These are phyloP conservation scores for Anas acuta DNA, from an alignment of 2,797 vertebrate genomes.

Conservation along the genomic window DNA sequence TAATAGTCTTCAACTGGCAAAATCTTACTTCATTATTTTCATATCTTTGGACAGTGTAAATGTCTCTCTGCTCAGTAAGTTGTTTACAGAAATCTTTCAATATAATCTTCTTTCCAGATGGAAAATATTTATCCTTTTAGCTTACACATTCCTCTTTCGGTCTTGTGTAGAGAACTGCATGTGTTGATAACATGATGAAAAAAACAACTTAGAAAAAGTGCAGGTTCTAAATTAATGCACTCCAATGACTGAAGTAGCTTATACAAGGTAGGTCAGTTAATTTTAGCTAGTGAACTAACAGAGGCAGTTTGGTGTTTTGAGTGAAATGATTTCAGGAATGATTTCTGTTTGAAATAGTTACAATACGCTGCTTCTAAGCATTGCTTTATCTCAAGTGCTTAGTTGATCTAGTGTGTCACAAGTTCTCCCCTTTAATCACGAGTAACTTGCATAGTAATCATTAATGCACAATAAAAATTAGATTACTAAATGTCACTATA, in stretches of 20 bases:
- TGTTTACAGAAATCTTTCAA: conserved; percentile 34
- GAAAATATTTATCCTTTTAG: conserved; percentile 34
- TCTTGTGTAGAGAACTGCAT: not conserved
- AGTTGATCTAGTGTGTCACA: not conserved
- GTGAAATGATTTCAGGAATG: not conserved
- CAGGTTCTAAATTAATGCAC: not conserved
- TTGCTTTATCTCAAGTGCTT: not conserved
- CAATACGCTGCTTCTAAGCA: not conserved
- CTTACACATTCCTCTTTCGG: conserved; percentile 3
- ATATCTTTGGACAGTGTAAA: conserved; percentile 26
- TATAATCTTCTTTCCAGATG: not conserved
- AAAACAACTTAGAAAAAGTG: not conserved
- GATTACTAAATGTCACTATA: not conserved
- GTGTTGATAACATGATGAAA: not conserved
- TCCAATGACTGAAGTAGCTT: not conserved
- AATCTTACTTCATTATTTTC: conserved; percentile 10
- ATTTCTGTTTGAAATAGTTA: not conserved
- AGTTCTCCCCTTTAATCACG: not conserved
- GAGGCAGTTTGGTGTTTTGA: not conserved
- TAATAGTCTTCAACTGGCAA: conserved; percentile 16
- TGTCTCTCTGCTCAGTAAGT: not conserved
- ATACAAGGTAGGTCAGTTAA: not conserved
- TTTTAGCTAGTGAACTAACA: not conserved
- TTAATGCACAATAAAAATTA: not conserved
- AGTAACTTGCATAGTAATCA: not conserved